These are phyloP conservation scores for Hypothenemus hampei DNA, from an alignment of 1,140 invertebrate genomes.

Conservation along the genomic window DNA sequence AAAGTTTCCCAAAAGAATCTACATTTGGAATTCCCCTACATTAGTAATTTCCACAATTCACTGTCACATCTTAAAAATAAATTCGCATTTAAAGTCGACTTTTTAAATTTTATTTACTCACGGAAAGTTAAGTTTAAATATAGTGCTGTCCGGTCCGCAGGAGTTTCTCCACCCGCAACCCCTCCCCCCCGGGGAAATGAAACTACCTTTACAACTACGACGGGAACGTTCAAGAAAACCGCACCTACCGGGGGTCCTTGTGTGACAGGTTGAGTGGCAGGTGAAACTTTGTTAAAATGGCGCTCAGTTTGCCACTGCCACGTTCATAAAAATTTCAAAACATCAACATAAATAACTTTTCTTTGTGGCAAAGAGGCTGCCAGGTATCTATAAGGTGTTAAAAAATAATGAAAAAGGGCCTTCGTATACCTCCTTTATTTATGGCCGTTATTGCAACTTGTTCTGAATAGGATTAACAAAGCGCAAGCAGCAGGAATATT, in stretches of 20 bases:
- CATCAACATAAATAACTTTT: background rate
- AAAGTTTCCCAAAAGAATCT: too few relatives aligned
- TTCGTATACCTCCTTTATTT: too few relatives aligned
- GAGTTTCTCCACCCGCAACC: too few relatives aligned
- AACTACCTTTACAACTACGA: conserved; percentile 20
- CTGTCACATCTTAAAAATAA: too few relatives aligned
- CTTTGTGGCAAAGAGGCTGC: background rate
- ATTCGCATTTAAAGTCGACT: too few relatives aligned
- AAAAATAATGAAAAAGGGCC: too few relatives aligned
- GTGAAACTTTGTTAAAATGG: conserved; percentile 20
- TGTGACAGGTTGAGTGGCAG: conserved; percentile 23
- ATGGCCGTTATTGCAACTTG: background rate
- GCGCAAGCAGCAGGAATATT: conserved; percentile 1
- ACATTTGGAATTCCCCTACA: too few relatives aligned
- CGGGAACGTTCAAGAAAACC: conserved; percentile 20
- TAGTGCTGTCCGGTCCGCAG: conserved; percentile 8
- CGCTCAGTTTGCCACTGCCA: background rate
- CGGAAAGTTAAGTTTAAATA: conserved; percentile 24
- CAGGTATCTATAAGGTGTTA: background rate
- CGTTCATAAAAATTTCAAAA: conserved; percentile 3
- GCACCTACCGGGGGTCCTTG: conserved; percentile 13
- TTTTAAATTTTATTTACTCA: too few relatives aligned
- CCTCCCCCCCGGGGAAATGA: conserved; percentile 14
- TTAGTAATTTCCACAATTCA: too few relatives aligned
- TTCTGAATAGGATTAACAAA: background rate